These are phyloP conservation scores for Heterodera filipjevi DNA, from an alignment of 2,888 invertebrate genomes.

Conservation along the genomic window DNA sequence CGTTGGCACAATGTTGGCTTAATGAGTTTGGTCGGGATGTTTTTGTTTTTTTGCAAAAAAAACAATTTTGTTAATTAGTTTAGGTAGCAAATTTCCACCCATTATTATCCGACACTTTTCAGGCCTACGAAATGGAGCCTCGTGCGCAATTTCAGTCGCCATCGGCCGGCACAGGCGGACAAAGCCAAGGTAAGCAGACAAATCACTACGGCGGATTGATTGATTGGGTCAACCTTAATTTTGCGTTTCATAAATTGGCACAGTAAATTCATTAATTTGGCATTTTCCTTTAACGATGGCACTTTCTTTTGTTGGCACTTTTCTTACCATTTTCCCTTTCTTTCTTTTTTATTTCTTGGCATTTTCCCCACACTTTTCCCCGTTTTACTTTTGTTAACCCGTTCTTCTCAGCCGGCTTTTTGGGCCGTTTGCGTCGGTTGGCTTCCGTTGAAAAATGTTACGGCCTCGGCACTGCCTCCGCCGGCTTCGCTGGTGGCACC, in stretches of 20 bases:
- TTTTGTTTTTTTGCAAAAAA: no score
- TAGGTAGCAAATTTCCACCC: no score
- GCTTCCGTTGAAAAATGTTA: constrained; percentile 53
- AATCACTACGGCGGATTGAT: no score
- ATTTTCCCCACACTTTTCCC: not conserved
- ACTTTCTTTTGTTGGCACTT: not conserved
- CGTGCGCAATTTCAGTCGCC: constrained; percentile 26
- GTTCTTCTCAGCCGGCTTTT: constrained; percentile 13
- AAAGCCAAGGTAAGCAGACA: not conserved
- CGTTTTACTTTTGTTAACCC: not conserved
- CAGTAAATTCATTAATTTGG: not conserved
- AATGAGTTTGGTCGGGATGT: no score
- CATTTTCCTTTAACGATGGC: not conserved
- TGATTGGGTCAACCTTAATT: no score
- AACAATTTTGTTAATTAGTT: no score
- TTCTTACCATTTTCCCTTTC: not conserved
- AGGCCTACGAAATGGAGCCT: constrained; percentile 44
- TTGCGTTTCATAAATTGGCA: not conserved
- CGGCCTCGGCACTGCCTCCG: not conserved
- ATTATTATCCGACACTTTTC: not conserved
- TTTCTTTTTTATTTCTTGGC: no score
- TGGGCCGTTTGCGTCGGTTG: constrained; percentile 50
- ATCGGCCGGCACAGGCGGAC: not conserved
- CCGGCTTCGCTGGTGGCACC: not conserved
- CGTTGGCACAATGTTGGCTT: no score